These are phyloP conservation scores for Polydesmus complanatus DNA, from an alignment of 2,888 invertebrate species.

Conservation along the genomic window DNA sequence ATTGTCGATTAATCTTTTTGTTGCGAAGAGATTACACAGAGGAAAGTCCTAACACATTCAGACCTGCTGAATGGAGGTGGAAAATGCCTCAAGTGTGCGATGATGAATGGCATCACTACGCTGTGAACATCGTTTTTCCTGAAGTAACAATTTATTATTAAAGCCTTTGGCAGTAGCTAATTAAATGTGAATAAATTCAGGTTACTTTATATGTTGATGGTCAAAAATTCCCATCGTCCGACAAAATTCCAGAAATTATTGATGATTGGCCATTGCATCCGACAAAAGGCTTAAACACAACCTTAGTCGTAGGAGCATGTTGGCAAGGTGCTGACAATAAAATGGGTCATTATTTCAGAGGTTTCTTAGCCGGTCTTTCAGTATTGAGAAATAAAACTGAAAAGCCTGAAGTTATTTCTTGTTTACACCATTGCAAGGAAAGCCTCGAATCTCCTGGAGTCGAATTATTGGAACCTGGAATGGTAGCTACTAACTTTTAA, in stretches of 20 bases:
- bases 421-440: slow-evolving; percentile 69
- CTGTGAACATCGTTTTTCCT: slow-evolving; percentile 82
- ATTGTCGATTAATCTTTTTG: slow-evolving; percentile 87
- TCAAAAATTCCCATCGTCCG: slow-evolving; percentile 47
- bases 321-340: slow-evolving; percentile 90
- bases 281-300: slow-evolving; percentile 84
- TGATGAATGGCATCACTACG: slow-evolving; percentile 97
- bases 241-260: slow-evolving; percentile 88
- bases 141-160: slow-evolving; percentile 46
- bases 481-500: slow-evolving; percentile 34
- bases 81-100: slow-evolving; percentile 90
- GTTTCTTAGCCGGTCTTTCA: slow-evolving; percentile 76
- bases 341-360: slow-evolving; percentile 77
- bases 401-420: slow-evolving; percentile 54
- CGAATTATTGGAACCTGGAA: slow-evolving; percentile 60
- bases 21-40: slow-evolving; percentile 80
- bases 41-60: slow-evolving; percentile 81
- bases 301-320: slow-evolving; percentile 88
- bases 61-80: slow-evolving; percentile 99
- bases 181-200: slow-evolving; percentile 24
- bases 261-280: slow-evolving; percentile 99
- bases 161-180: background rate
- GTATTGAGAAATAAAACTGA: slow-evolving; percentile 62
- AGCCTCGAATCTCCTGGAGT: slow-evolving; percentile 60
- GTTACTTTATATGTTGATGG: slow-evolving; percentile 68